Percentiles rank a stretch among this genome's conserved stretches.
Evolutionary conservation across 2,888 invertebrate genomes (phyloP).

Genomic region (Netelia virgata): DNA sequence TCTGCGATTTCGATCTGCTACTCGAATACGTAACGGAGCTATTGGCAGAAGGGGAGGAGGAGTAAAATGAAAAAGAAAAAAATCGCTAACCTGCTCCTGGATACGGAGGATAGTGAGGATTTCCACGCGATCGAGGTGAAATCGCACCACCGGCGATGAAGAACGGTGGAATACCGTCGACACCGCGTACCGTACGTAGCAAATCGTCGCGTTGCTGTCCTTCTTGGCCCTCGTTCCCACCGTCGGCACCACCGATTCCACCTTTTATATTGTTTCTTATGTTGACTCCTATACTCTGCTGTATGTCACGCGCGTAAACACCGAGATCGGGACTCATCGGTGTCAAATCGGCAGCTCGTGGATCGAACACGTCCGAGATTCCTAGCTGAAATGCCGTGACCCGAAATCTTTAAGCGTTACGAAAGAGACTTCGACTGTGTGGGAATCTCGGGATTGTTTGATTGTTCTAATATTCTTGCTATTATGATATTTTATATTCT

Average conservation of each 20-base stretch:
- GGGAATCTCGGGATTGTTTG: slow-evolving; percentile 2
- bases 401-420: background rate
- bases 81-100: slow-evolving; percentile 51
- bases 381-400: slow-evolving; percentile 88
- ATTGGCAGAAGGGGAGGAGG: background rate
- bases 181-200: slow-evolving; percentile 38
- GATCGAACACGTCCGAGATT: slow-evolving; percentile 92
- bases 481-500: too few relatives aligned
- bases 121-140: slow-evolving; percentile 43
- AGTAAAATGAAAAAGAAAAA: background rate
- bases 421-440: slow-evolving; percentile 3
- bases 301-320: slow-evolving; percentile 93
- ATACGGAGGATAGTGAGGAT: slow-evolving; percentile 47
- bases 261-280: slow-evolving; percentile 91
- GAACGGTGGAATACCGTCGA: slow-evolving; percentile 52
- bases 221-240: slow-evolving; percentile 39
- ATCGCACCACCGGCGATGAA: slow-evolving; percentile 51
- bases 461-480: background rate
- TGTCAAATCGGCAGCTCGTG: slow-evolving; percentile 91
- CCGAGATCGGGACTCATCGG: slow-evolving; percentile 92
- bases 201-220: slow-evolving; percentile 28
- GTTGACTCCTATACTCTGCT: slow-evolving; percentile 93
- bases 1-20: background rate
- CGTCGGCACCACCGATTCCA: slow-evolving; percentile 81
- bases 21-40: background rate